These are phyloP conservation scores for Rhinolophus ferrumequinum DNA, from an alignment of 2,113 vertebrate species.

Conservation along the genomic window DNA sequence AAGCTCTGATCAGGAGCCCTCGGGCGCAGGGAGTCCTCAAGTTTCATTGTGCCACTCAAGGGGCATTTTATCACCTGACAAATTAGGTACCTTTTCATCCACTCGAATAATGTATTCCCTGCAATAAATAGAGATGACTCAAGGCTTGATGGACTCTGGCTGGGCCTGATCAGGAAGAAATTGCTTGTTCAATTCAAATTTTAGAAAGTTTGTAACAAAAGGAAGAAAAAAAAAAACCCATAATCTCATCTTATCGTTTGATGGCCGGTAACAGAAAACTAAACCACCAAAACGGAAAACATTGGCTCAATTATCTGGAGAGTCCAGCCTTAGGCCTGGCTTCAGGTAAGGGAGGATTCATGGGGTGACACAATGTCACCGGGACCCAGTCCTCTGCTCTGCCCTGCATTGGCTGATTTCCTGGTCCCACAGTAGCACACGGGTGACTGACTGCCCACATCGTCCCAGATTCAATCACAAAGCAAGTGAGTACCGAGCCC, in stretches of 20 bases:
- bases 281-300: not conserved
- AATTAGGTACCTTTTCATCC: conserved; percentile 34
- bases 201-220: not conserved
- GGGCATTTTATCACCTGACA: conserved; percentile 47
- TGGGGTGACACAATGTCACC: not conserved
- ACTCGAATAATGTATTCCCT: conserved; percentile 40
- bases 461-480: not conserved
- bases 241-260: not conserved
- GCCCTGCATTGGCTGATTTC: not conserved
- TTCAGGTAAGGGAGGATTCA: not conserved
- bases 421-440: not conserved
- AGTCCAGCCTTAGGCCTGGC: not conserved
- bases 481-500: not conserved
- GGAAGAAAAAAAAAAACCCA: not conserved
- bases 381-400: not conserved
- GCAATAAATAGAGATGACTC: conserved; percentile 34
- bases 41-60: conserved; percentile 20
- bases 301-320: not conserved
- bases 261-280: not conserved
- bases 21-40: conserved; percentile 6
- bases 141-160: not conserved
- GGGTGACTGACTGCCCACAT: not conserved
- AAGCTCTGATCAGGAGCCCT: not conserved
- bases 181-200: not conserved
- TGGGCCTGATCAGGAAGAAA: not conserved